phyloP scores from a whole-genome alignment of 2,797 vertebrate genomes.

The Columba guinea region DNA sequence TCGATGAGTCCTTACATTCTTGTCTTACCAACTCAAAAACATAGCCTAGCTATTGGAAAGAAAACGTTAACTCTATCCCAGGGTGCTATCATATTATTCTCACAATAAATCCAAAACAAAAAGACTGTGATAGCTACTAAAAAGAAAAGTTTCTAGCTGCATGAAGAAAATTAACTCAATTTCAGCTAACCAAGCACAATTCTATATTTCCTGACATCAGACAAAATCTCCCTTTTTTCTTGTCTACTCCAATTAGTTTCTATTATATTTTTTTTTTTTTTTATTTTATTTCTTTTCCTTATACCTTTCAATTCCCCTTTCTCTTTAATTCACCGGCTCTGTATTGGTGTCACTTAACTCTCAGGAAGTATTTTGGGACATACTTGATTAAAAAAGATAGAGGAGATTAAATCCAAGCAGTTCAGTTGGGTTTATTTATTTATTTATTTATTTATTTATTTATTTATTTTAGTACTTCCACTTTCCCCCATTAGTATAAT shows the following conservation, averaged over 20 bases:
- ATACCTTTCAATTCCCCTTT: neutral
- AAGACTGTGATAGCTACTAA: no score
- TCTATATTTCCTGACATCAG: neutral
- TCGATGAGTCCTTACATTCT: no score
- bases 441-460: neutral
- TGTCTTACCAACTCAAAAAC: no score
- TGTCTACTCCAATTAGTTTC: neutral
- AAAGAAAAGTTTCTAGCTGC: no score
- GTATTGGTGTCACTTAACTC: neutral
- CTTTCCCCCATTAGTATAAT: neutral
- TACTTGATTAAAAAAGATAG: slow-evolving; percentile 12
- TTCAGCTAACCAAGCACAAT: no score
- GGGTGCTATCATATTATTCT: no score
- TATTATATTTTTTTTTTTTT: neutral
- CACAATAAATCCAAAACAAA: no score
- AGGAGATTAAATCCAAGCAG: slow-evolving; percentile 15
- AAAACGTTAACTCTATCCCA: no score
- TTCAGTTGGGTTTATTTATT: neutral
- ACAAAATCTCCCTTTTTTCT: neutral
- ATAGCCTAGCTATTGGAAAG: no score
- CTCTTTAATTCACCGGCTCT: neutral
- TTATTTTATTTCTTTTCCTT: neutral
- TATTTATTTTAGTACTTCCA: neutral
- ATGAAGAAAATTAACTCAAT: no score
- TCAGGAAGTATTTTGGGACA: neutral